Evolutionary conservation across 2,888 invertebrate species (phyloP), one percentile per base, ranked within the genome.

Genomic region (Catocala nupta): DNA sequence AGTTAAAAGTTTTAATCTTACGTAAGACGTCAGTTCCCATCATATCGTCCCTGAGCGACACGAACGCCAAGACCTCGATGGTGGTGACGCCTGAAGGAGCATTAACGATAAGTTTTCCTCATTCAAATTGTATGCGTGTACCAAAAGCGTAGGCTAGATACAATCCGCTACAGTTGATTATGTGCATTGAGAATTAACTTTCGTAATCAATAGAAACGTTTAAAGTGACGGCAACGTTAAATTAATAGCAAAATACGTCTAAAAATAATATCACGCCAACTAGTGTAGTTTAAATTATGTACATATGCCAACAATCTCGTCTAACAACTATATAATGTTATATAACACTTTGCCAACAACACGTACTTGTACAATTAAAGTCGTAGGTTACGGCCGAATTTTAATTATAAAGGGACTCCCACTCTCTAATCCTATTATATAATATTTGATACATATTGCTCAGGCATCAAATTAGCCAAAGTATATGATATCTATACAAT

Each of bases 91-190:
- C 10, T 43, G n/a, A 43, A 11, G 2, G 43, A 43, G n/a, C 5
- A 43, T 43, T 43, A 43, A n/a, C 43, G 36, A 39, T 39, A 9
- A n/a, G 43, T 43, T 43, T 43, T 47, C 47, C 47, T 47, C 7
- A 47, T 47, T 47, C 5, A 12, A 13, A 47, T 47, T 43, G 36
- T 39, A 39, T 9, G 9, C 36, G 6, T 39, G 36, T 39, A 8
- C 8, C 9, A 39, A 39, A 25, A 39, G 6, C 8, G 36, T 39
- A 39, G 6, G 36, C 9, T 5, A 39, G 8, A 39, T 39, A 9
- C 36, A 39, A 9, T 7, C 9, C 36, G 25, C 36, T 39, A 39
- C 9, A 7, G 5, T 1, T 39, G 36, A 39, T 39, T 39, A 39
- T 39, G 36, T 39, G 8, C 36, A 39, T 7, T 39, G 6, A 39